phyloP scores from a whole-genome alignment of 2,113 vertebrate species.

The Dicerorhinus sumatrensis region DNA sequence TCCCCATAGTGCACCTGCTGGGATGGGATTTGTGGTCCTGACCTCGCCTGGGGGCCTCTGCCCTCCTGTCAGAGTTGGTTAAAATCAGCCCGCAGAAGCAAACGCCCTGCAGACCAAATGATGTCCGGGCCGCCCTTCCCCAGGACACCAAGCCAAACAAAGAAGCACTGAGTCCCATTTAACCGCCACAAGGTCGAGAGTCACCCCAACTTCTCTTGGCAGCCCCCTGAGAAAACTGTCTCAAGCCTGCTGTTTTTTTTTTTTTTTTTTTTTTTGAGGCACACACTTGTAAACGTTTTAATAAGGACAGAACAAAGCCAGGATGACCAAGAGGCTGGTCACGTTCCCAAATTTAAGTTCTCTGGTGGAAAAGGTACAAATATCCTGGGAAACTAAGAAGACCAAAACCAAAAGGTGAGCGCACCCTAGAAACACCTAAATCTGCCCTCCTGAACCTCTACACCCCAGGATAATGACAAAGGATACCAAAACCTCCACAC shows the following conservation, averaged over 20 bases:
- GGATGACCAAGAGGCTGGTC: background rate
- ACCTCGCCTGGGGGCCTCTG: slow-evolving; percentile 78
- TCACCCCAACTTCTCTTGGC: slow-evolving; percentile 40
- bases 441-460: background rate
- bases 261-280: background rate
- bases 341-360: background rate
- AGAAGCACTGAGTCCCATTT: slow-evolving; percentile 26
- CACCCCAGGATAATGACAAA: background rate
- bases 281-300: background rate
- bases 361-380: background rate
- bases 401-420: background rate
- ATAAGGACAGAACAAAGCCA: background rate
- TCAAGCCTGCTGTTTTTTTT: background rate
- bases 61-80: slow-evolving; percentile 80
- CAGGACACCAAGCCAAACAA: slow-evolving; percentile 48
- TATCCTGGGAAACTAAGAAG: background rate
- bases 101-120: slow-evolving; percentile 27
- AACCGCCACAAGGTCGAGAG: background rate
- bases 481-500: background rate
- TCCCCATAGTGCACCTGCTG: slow-evolving; percentile 76
- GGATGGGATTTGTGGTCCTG: slow-evolving; percentile 75
- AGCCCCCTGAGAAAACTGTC: background rate
- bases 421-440: background rate
- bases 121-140: slow-evolving; percentile 42
- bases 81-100: slow-evolving; percentile 71